A percentile compares a stretch with the other conserved stretches of the same genome.
phyloP scores from a whole-genome alignment of 2,113 vertebrate genomes.

The Rhodinocichla rosea region DNA sequence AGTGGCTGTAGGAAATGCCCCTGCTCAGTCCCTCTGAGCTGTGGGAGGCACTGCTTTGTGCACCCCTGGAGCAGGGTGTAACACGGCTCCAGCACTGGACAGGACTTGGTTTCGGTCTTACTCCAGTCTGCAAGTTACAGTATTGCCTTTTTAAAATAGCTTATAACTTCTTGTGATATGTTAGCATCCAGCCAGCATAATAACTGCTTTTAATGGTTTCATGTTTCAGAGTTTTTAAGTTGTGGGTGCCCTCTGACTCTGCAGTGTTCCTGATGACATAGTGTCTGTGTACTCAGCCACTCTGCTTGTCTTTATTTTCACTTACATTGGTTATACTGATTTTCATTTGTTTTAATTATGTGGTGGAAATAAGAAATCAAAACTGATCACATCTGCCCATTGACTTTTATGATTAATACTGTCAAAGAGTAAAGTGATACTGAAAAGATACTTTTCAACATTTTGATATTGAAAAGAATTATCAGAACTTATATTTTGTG shows the following conservation, averaged over 20 bases:
- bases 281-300: not conserved
- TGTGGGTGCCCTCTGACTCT: not conserved
- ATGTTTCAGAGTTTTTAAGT: not conserved
- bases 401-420: not conserved
- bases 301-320: not conserved
- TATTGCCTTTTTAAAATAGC: not conserved
- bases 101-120: accelerated
- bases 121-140: not conserved
- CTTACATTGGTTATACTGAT: not conserved
- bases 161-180: accelerated
- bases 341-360: not conserved
- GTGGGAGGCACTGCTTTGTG: accelerated
- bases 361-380: not conserved
- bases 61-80: not conserved
- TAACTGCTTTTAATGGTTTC: not conserved
- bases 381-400: not conserved
- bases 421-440: not conserved
- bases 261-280: not conserved
- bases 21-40: not conserved
- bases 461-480: not conserved
- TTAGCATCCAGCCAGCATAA: not conserved
- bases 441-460: not conserved
- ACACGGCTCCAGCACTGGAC: not conserved
- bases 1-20: not conserved
- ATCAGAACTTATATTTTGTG: not conserved